Evolutionary conservation across 2,797 vertebrate genomes (phyloP).

Genomic region (Parotocinclus haroldoi): DNA sequence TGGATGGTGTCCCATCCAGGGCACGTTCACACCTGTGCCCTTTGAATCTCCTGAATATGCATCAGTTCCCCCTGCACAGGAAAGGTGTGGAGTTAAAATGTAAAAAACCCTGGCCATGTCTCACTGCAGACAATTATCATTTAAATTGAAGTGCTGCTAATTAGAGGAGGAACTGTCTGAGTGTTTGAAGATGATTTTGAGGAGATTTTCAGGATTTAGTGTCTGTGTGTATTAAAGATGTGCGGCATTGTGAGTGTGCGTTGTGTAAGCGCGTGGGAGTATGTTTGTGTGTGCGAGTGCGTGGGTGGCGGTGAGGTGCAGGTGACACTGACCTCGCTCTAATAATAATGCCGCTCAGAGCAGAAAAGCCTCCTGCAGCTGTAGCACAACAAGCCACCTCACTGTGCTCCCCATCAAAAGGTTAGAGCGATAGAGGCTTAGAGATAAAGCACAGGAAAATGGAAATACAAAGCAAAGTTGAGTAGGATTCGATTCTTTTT

Average conservation of each 20-base stretch:
- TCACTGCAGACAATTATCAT: too few species aligned
- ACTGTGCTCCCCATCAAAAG: slow-evolving; percentile 70
- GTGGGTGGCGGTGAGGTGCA: slow-evolving; percentile 29
- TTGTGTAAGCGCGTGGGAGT: slow-evolving; percentile 21
- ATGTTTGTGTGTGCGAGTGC: slow-evolving; percentile 14
- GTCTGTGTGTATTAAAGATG: neutral
- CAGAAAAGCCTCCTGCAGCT: slow-evolving; percentile 59
- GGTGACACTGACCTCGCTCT: slow-evolving; percentile 46
- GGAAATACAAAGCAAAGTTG: neutral
- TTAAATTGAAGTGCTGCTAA: neutral
- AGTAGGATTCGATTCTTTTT: too few species aligned
- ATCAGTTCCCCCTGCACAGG: too few species aligned
- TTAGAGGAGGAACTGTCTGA: neutral
- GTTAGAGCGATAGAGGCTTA: slow-evolving; percentile 41
- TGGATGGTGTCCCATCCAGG: too few species aligned
- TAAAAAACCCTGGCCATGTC: too few species aligned
- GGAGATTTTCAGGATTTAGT: neutral
- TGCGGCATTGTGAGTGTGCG: slow-evolving; percentile 1
- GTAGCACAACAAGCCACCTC: slow-evolving; percentile 66
- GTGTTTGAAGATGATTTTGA: neutral
- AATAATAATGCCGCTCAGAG: slow-evolving; percentile 32
- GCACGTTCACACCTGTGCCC: too few species aligned
- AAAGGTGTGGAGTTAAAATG: too few species aligned
- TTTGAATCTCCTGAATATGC: too few species aligned
- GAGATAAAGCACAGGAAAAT: neutral